A percentile compares a stretch with the other conserved stretches of the same genome.
phyloP scores from a whole-genome alignment of 2,888 invertebrate genomes.

The Eupeodes latifasciatus region DNA sequence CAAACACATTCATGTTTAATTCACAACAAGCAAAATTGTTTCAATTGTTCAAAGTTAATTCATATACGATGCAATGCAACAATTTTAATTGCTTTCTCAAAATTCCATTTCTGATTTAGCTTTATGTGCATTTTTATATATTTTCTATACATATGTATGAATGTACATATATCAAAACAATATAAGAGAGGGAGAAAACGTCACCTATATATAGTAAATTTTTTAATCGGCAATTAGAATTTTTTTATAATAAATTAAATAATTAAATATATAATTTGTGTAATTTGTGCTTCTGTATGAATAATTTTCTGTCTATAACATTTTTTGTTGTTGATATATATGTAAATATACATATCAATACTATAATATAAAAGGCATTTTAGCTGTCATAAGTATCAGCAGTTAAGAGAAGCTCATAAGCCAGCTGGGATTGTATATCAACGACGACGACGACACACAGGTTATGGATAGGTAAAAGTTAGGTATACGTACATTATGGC shows the following conservation, averaged over 20 bases:
- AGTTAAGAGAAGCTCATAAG: background rate
- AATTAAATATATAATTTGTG: slow-evolving; percentile 73
- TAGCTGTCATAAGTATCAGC: background rate
- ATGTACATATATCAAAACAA: background rate
- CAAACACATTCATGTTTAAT: slow-evolving; percentile 4
- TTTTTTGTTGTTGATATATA: too few relatives aligned
- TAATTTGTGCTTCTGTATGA: slow-evolving; percentile 47
- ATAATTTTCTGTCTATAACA: background rate
- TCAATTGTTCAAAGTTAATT: slow-evolving; percentile 14
- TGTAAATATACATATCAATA: background rate
- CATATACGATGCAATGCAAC: slow-evolving; percentile 18
- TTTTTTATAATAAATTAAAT: slow-evolving; percentile 70
- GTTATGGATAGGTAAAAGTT: background rate
- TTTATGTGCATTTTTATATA: too few relatives aligned
- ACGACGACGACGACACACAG: too few relatives aligned
- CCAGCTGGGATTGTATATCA: background rate
- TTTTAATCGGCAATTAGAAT: slow-evolving; percentile 58
- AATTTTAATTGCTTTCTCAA: slow-evolving; percentile 37
- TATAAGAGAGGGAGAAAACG: slow-evolving; percentile 21
- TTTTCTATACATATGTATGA: background rate
- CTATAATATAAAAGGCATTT: background rate
- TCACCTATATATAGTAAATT: slow-evolving; percentile 21
- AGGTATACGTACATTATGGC: background rate
- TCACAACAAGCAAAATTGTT: background rate
- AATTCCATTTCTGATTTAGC: background rate